These are phyloP conservation scores for Connochaetes taurinus DNA, from an alignment of 2,113 vertebrate species.

Conservation along the genomic window DNA sequence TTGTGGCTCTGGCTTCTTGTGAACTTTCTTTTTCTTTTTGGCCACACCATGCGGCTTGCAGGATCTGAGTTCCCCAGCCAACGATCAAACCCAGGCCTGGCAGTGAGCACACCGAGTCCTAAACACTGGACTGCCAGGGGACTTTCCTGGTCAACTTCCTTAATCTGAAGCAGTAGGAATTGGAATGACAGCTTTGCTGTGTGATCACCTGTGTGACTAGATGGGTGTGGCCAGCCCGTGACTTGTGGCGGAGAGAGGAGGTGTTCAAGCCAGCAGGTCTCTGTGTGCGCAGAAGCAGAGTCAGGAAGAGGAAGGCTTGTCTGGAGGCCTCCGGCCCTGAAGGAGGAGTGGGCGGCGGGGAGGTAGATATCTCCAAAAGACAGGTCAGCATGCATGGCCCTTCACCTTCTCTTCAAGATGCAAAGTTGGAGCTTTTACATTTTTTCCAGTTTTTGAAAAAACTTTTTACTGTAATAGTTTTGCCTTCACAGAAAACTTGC, in stretches of 20 bases:
- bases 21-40: neutral
- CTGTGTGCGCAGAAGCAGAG: neutral
- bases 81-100: neutral
- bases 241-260: too few relatives aligned
- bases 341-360: rapidly evolving
- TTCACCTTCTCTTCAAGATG: neutral
- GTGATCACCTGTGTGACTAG: neutral
- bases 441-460: neutral
- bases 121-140: neutral
- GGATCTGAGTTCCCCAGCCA: neutral
- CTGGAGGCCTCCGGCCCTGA: neutral
- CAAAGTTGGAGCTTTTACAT: neutral
- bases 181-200: neutral
- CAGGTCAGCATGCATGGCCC: rapidly evolving
- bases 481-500: neutral
- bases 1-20: neutral
- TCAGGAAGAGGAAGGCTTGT: neutral
- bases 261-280: rapidly evolving
- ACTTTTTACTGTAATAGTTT: neutral
- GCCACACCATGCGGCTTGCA: neutral
- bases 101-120: neutral
- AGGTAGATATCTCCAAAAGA: neutral
- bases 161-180: neutral
- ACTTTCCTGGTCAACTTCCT: neutral
- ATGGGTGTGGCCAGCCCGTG: rapidly evolving